A percentile compares a stretch with the other conserved stretches of the same genome.
These are phyloP conservation scores for Schizopygopsis malacanthus DNA, from an alignment of 2,797 vertebrate species.

Conservation along the genomic window DNA sequence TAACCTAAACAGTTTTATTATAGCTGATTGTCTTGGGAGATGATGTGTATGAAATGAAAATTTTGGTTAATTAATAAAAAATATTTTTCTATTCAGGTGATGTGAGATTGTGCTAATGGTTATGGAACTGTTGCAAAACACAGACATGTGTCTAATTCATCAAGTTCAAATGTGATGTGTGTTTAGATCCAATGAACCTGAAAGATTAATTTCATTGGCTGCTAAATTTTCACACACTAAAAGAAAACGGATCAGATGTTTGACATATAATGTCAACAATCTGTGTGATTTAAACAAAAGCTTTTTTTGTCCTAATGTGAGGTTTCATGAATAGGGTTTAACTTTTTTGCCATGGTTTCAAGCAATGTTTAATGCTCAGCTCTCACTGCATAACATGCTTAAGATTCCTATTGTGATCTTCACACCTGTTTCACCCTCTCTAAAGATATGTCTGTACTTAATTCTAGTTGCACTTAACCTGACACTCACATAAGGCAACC, in stretches of 20 bases:
- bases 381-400: slow-evolving; percentile 14
- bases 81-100: not conserved
- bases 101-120: slow-evolving; percentile 35
- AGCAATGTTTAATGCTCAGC: slow-evolving; percentile 1
- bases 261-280: slow-evolving; percentile 50
- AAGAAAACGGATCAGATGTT: slow-evolving; percentile 48
- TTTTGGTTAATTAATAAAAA: slow-evolving; percentile 13
- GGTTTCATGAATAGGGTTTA: slow-evolving; percentile 15
- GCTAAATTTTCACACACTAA: slow-evolving; percentile 42
- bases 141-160: slow-evolving; percentile 44
- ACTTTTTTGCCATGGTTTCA: not conserved
- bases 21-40: slow-evolving; percentile 8
- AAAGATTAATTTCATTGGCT: slow-evolving; percentile 12
- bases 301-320: slow-evolving; percentile 42
- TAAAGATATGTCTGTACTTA: not conserved
- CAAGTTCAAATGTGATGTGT: slow-evolving; percentile 18
- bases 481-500: slow-evolving; percentile 16
- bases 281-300: slow-evolving; percentile 38
- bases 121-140: slow-evolving; percentile 23
- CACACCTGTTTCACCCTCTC: not conserved
- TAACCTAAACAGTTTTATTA: slow-evolving; percentile 50
- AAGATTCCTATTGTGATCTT: slow-evolving; percentile 18
- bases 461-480: not conserved
- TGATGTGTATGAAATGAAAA: slow-evolving; percentile 5
- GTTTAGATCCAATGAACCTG: slow-evolving; percentile 34